Evolutionary conservation across 2,888 invertebrate genomes (phyloP), one percentile per base, ranked within the genome.

Genomic region (Bombyx huttoni): DNA sequence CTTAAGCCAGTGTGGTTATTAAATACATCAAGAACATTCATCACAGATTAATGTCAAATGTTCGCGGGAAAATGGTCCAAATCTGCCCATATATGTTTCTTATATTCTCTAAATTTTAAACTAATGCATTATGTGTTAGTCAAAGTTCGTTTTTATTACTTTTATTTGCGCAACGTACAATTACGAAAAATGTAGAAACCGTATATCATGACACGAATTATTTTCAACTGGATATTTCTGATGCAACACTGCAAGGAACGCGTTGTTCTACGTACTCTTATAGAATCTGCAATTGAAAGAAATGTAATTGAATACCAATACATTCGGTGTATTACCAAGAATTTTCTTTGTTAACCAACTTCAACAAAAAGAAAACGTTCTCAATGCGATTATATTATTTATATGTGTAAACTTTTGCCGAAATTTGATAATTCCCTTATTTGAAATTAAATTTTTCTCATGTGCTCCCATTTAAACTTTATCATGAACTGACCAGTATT

Each of bases 181-280:
- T 52, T 50, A 50, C 52, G 50, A 50, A 50, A 52, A 50, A 34
- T 13, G 5, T 24, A 24, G 47, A 46, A 46, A 47, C 33, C 24
- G 40, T 40, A 34, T 24, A 49, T 10, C 24, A 48, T 13, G 35
- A 47, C 34, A 46, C 34, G 49, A 34, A 49, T 48, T 10, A 40
- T 40, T 40, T 40, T 10, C 3, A 40, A 7, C 40, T 40, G 40
- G 40, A 40, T 40, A 7, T 40, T 40, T 40, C 40, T 40, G 40
- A 40, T 40, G 40, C 40, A 40, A 40, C 40, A 24, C 24, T 24
- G 2, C 24, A 24, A 24, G 40, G 12, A 40, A 8, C 12, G 40
- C 12, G 7, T 40, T 40, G 24, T 24, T 3, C 24, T 1, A 24
- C 12, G 40, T 40, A 40, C 40, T 12, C 9, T 40, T 40, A 40